phyloP scores from a whole-genome alignment of 37 sponge, comb jelly and placozoan genomes.

The Eunapius fragilis region DNA sequence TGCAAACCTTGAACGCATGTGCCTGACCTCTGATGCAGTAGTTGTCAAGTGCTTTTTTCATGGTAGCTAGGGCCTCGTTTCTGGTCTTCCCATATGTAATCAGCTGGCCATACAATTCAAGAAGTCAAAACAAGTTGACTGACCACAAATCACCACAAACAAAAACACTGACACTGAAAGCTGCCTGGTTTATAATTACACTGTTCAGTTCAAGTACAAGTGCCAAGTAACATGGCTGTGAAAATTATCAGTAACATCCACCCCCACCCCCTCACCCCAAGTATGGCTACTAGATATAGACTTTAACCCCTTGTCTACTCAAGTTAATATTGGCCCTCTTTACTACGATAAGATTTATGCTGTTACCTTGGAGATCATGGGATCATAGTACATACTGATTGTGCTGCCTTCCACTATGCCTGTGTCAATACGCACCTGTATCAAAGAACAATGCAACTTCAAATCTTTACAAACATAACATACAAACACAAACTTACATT shows the following conservation, averaged over 20 bases:
- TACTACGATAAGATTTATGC: too few species aligned
- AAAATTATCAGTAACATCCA: too few species aligned
- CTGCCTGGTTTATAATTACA: too few species aligned
- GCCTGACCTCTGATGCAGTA: slow-evolving; percentile 89
- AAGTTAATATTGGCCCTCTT: too few species aligned
- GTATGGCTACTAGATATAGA: too few species aligned
- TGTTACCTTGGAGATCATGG: slow-evolving; percentile 98
- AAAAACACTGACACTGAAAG: too few species aligned
- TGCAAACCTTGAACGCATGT: background rate
- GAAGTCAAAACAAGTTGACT: background rate
- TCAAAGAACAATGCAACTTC: background rate
- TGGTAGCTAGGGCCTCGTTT: slow-evolving; percentile 73
- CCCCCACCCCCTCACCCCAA: too few species aligned
- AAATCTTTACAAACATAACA: background rate
- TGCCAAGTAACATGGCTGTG: too few species aligned
- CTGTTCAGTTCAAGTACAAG: too few species aligned
- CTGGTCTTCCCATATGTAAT: slow-evolving; percentile 84
- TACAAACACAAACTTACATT: slow-evolving; percentile 26
- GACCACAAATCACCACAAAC: background rate
- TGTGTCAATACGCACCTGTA: slow-evolving; percentile 90
- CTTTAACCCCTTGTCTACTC: too few species aligned
- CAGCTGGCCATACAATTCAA: slow-evolving; percentile 45
- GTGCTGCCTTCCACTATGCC: slow-evolving; percentile 94
- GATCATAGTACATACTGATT: slow-evolving; percentile 97
- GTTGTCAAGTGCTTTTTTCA: slow-evolving; percentile 91